Evolutionary conservation across 2,113 vertebrate genomes (phyloP).

Genomic region (Fukomys damarensis): DNA sequence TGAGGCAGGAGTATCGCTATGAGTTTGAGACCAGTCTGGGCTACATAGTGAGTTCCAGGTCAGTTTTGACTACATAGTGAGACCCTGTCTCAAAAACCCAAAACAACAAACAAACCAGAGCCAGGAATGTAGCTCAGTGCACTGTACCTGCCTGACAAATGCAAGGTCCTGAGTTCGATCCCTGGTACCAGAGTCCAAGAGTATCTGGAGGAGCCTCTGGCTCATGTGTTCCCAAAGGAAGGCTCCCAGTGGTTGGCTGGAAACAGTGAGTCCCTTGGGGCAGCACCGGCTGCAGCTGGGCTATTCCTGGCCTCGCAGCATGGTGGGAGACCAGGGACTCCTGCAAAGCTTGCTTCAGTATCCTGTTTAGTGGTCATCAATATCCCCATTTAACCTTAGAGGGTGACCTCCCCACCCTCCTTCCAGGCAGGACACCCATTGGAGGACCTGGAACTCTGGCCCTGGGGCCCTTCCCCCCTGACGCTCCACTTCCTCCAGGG

Average conservation of each 20-base stretch:
- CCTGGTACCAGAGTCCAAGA: no score
- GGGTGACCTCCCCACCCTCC: not conserved
- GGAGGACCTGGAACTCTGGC: not conserved
- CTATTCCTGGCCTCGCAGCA: not conserved
- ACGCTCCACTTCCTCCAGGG: not conserved
- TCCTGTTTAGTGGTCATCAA: not conserved
- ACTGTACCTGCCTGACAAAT: no score
- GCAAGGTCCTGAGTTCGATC: no score
- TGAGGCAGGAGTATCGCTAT: not conserved
- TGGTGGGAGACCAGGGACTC: not conserved
- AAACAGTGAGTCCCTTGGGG: not conserved
- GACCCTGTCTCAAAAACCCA: not conserved
- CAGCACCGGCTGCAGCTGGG: not conserved
- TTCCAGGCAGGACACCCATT: not conserved
- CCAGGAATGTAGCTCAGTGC: no score
- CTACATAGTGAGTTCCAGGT: not conserved
- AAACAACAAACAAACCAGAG: not conserved
- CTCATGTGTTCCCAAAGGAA: not conserved
- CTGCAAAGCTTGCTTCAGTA: not conserved
- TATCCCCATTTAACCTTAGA: slow-evolving; percentile 19
- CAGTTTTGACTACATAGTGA: not conserved
- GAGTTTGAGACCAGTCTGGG: not conserved
- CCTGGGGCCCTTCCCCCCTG: not conserved
- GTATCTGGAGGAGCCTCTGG: not conserved
- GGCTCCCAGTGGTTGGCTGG: not conserved